phyloP scores from a whole-genome alignment of 2,888 invertebrate species.

The Leucoptera coffeella region DNA sequence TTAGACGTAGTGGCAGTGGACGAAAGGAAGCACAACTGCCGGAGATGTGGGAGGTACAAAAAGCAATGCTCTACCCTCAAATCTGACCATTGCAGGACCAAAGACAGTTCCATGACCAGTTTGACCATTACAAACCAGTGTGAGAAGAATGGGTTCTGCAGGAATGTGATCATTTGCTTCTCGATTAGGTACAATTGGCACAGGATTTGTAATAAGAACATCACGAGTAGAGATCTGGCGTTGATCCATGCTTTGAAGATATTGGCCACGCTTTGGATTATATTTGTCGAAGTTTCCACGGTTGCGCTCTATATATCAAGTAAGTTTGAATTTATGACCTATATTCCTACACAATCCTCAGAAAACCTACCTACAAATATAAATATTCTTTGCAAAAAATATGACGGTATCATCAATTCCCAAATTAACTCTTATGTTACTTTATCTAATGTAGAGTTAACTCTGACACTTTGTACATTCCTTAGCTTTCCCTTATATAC shows the following conservation, averaged over 20 bases:
- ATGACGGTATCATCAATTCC: too few relatives aligned
- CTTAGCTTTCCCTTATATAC: too few relatives aligned
- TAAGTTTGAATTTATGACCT: too few relatives aligned
- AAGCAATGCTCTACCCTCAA: slow-evolving; percentile 23
- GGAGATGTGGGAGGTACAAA: slow-evolving; percentile 34
- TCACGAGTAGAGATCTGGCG: slow-evolving; percentile 43
- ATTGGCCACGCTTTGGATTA: slow-evolving; percentile 60
- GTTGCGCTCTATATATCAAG: slow-evolving; percentile 61
- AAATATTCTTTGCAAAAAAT: too few relatives aligned
- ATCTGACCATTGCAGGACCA: slow-evolving; percentile 17
- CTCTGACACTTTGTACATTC: too few relatives aligned
- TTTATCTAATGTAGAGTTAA: too few relatives aligned
- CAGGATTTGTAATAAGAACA: slow-evolving; percentile 34
- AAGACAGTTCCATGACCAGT: slow-evolving; percentile 22
- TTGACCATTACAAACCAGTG: slow-evolving; percentile 18
- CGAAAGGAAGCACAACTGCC: slow-evolving; percentile 19
- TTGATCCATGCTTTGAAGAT: slow-evolving; percentile 58
- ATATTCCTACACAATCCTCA: background rate
- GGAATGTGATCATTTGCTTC: slow-evolving; percentile 28
- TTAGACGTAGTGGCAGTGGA: slow-evolving; percentile 28
- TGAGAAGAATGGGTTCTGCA: slow-evolving; percentile 15
- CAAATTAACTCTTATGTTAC: too few relatives aligned
- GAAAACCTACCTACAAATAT: too few relatives aligned
- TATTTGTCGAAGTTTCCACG: slow-evolving; percentile 56
- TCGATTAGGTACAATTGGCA: slow-evolving; percentile 31